phyloP scores from a whole-genome alignment of 2,113 vertebrate species.

The Calyptomena viridis region DNA sequence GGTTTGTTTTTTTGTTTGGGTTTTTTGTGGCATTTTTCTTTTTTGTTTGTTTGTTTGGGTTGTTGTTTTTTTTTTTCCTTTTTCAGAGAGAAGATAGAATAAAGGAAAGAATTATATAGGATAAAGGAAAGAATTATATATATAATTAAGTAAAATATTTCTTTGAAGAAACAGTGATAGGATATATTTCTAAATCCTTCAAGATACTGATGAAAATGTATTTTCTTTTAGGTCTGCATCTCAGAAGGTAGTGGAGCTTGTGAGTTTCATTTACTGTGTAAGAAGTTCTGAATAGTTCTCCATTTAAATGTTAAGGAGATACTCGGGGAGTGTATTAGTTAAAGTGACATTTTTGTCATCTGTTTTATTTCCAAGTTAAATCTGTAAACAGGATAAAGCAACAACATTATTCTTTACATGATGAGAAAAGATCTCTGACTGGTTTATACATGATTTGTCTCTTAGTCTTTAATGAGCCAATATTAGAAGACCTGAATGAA shows the following conservation, averaged over 20 bases:
- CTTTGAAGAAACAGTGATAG: neutral
- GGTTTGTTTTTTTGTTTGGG: neutral
- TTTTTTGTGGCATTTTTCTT: neutral
- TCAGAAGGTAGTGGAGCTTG: neutral
- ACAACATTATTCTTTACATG: neutral
- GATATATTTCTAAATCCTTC: neutral
- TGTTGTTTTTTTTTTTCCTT: neutral
- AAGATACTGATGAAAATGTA: neutral
- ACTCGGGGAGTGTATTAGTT: neutral
- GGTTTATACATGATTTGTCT: neutral
- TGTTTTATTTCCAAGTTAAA: neutral
- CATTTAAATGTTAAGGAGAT: neutral
- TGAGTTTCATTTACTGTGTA: neutral
- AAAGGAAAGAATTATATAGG: neutral
- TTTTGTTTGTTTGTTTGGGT: neutral
- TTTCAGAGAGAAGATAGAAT: neutral
- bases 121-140: neutral
- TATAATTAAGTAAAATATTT: neutral
- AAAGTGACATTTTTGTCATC: neutral
- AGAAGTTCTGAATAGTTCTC: neutral
- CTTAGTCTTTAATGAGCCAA: neutral
- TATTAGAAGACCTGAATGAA: neutral
- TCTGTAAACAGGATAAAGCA: neutral
- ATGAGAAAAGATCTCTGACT: neutral
- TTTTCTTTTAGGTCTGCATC: neutral